These are phyloP conservation scores for Limenitis camilla DNA, from an alignment of 2,888 invertebrate species.

Conservation along the genomic window DNA sequence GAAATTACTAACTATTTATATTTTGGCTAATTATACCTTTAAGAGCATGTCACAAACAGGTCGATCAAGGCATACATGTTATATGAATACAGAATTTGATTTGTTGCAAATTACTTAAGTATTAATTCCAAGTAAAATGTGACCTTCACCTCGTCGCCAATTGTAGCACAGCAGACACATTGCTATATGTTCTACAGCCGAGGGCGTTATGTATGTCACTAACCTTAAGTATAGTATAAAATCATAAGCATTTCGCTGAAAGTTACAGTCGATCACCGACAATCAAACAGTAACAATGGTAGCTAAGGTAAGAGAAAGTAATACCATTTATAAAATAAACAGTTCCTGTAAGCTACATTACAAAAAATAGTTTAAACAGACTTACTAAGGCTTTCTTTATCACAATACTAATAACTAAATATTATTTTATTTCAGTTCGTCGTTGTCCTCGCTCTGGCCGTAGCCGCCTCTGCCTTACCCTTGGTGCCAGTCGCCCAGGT, in stretches of 20 bases:
- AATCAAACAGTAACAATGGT: slow-evolving; percentile 17
- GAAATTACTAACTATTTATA: no score
- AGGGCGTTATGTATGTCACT: slow-evolving; percentile 12
- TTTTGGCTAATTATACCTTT: not conserved
- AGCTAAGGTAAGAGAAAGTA: slow-evolving; percentile 13
- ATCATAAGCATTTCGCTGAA: slow-evolving; percentile 3
- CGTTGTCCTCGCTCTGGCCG: slow-evolving; percentile 43
- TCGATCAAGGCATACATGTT: slow-evolving; percentile 19
- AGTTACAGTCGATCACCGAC: slow-evolving; percentile 14
- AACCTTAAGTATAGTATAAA: slow-evolving; percentile 13
- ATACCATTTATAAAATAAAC: not conserved
- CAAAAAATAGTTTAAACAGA: no score
- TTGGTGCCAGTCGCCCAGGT: slow-evolving; percentile 39
- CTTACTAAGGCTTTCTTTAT: no score
- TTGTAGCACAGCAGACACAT: slow-evolving; percentile 17
- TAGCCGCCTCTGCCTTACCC: slow-evolving; percentile 31
- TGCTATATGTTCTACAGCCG: slow-evolving; percentile 14
- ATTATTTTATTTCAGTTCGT: slow-evolving; percentile 12
- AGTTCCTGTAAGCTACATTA: no score
- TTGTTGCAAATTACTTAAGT: slow-evolving; percentile 22
- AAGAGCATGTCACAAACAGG: slow-evolving; percentile 20
- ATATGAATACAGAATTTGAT: slow-evolving; percentile 17
- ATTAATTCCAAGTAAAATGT: slow-evolving; percentile 13
- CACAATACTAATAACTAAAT: not conserved
- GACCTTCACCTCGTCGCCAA: slow-evolving; percentile 44